Evolutionary conservation across 2,888 invertebrate genomes (phyloP), one percentile per base, ranked within the genome.

Genomic region (Leptinotarsa tumamoca): DNA sequence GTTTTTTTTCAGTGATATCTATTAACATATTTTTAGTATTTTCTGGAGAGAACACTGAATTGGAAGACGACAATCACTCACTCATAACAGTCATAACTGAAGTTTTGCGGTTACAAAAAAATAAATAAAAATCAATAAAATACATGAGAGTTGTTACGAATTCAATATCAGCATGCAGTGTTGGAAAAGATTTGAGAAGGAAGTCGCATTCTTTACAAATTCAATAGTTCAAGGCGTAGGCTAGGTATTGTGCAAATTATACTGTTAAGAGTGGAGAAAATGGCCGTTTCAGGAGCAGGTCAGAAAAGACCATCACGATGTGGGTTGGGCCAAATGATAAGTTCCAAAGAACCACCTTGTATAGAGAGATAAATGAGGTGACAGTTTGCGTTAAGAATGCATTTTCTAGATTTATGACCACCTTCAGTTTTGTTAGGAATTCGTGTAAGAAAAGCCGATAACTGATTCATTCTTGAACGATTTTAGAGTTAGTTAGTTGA

Each of bases 331-430:
- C 21, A 23, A 23, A 15, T 21, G 4, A 58, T 4, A 0, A 3
- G 3, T 15, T 58, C 15, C 58, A 4, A 23, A 58, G 21, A 58
- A 23, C 27, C 14, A 21, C 21, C 21, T 23, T 23, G 58, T 15
- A 58, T 58, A 23, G 21, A 23, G 14, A 58, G 58, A 58, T 58
- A 58, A 58, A 23, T 58, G 58, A 58, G 58, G 58, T 58, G 58
- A 15, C 58, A 58, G 23, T 23, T 23, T 23, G 23, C 15, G 58
- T 58, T 58, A 58, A 21, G 23, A 58, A 15, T 13, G 54, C 23
- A 58, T 58, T 23, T 13, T 13, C 21, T 58, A 21, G 58, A 58
- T 58, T 13, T 23, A 23, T 14, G 4, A 3, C 43, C 10, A 43
- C 43, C 43, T 43, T 43, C 58, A 58, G 15, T 23, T 23, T 58